Percentiles rank a stretch among this genome's conserved stretches.
Evolutionary conservation across 2,113 vertebrate species (phyloP).

Genomic region (Ariopsis seemanni): DNA sequence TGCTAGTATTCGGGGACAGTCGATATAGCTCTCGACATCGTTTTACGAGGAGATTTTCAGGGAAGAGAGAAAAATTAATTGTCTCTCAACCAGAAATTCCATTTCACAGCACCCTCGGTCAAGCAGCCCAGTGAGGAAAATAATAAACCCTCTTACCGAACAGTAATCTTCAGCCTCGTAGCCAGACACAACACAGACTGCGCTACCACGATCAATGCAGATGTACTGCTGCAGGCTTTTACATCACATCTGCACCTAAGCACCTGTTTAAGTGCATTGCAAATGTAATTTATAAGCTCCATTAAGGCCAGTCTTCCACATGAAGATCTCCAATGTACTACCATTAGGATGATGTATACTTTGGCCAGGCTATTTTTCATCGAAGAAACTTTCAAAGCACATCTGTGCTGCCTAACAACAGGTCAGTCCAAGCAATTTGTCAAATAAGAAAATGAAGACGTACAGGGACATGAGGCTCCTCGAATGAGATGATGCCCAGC

Average conservation of each 20-base stretch:
- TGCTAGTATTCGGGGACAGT: background rate
- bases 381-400: background rate
- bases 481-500: conserved; percentile 65
- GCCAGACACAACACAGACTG: background rate
- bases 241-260: background rate
- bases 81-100: background rate
- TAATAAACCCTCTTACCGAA: background rate
- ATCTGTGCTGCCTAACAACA: background rate
- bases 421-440: background rate
- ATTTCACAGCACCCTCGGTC: background rate
- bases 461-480: conserved; percentile 68
- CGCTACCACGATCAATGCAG: background rate
- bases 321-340: background rate
- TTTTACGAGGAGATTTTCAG: background rate
- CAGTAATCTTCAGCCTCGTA: background rate
- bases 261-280: background rate
- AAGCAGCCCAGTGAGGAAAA: background rate
- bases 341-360: conserved; percentile 13
- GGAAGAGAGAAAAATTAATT: background rate
- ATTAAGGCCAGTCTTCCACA: background rate
- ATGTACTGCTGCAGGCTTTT: background rate
- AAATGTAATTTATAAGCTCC: conserved; percentile 1
- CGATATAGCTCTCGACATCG: background rate
- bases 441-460: conserved; percentile 41
- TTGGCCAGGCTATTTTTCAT: background rate